phyloP scores from a whole-genome alignment of 2,888 invertebrate species.

The Urechis unicinctus region DNA sequence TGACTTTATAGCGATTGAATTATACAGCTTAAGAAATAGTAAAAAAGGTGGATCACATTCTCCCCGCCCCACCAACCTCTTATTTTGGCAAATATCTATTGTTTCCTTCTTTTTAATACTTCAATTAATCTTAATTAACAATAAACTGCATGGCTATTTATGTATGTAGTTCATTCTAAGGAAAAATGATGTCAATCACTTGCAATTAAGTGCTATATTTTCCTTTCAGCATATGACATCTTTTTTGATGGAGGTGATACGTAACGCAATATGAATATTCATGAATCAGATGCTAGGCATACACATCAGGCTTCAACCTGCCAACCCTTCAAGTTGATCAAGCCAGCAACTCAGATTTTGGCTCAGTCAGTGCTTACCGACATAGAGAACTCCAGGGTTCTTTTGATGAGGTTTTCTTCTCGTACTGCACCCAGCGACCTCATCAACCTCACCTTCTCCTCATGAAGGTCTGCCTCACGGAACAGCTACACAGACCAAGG shows the following conservation, averaged over 20 bases:
- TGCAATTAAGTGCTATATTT: too few relatives aligned
- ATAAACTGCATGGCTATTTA: neutral
- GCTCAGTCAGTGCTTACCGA: slow-evolving; percentile 55
- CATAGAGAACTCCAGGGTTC: slow-evolving; percentile 58
- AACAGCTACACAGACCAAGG: slow-evolving; percentile 49
- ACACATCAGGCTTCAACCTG: neutral
- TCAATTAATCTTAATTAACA: neutral
- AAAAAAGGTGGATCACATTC: too few relatives aligned
- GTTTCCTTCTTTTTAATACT: too few relatives aligned
- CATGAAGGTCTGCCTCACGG: slow-evolving; percentile 78
- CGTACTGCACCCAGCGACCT: slow-evolving; percentile 74
- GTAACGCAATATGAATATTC: too few relatives aligned
- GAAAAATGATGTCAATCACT: too few relatives aligned
- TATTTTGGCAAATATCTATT: too few relatives aligned
- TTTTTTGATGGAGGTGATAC: too few relatives aligned
- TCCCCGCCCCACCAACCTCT: too few relatives aligned
- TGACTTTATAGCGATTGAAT: too few relatives aligned
- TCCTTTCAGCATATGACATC: too few relatives aligned
- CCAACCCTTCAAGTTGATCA: neutral
- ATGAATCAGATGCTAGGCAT: neutral
- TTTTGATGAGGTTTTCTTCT: slow-evolving; percentile 64
- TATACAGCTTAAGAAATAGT: neutral
- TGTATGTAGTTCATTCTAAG: neutral
- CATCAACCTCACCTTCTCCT: slow-evolving; percentile 87
- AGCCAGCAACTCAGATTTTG: too few relatives aligned